phyloP scores from a whole-genome alignment of 2,888 invertebrate genomes.

The Drosophila melanosoma region DNA sequence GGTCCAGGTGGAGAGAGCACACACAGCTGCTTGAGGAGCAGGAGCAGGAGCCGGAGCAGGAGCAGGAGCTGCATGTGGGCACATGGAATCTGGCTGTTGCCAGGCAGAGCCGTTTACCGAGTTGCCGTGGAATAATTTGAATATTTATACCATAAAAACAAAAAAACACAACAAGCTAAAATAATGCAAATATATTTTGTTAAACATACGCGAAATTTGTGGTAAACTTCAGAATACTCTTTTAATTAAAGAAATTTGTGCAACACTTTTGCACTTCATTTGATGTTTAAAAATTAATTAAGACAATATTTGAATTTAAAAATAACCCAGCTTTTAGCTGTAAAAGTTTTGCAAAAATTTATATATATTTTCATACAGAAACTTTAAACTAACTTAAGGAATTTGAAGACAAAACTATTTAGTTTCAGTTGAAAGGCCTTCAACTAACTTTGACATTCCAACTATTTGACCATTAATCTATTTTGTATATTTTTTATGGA shows the following conservation, averaged over 20 bases:
- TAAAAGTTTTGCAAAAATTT: neutral
- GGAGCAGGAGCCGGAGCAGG: neutral
- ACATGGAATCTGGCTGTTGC: slow-evolving; percentile 30
- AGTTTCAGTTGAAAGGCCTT: neutral
- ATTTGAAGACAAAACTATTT: neutral
- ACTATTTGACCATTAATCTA: neutral
- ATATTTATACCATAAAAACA: slow-evolving; percentile 79
- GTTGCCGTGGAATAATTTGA: slow-evolving; percentile 67
- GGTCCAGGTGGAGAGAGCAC: neutral
- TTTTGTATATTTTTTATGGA: neutral
- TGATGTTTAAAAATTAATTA: neutral
- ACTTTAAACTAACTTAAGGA: neutral
- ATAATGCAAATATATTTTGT: slow-evolving; percentile 29
- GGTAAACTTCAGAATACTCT: slow-evolving; percentile 43
- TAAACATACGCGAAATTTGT: slow-evolving; percentile 8
- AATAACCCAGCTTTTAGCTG: neutral
- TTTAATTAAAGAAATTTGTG: neutral
- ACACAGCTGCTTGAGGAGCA: neutral
- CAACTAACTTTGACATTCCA: neutral
- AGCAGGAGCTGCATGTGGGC: neutral
- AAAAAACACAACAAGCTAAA: slow-evolving; percentile 49
- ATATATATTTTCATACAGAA: neutral
- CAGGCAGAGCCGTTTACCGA: slow-evolving; percentile 46
- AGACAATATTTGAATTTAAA: neutral
- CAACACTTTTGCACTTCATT: too few species aligned